These are phyloP conservation scores for Machaerirhynchus nigripectus DNA, from an alignment of 2,113 vertebrate species.

Conservation along the genomic window DNA sequence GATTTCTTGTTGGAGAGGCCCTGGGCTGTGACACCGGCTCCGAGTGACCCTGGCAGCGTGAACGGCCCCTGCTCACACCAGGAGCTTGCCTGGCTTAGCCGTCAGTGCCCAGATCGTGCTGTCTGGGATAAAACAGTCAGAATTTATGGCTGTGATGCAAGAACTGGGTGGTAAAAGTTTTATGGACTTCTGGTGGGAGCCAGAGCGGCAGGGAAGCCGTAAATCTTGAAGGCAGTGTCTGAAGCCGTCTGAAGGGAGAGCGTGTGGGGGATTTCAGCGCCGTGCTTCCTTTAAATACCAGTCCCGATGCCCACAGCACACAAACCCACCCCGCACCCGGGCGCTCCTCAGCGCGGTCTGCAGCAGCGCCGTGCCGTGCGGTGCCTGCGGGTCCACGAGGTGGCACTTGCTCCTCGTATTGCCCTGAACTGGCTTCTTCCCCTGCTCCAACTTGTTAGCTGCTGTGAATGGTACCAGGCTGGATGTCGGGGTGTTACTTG, in stretches of 20 bases:
- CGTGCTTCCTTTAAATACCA: background rate
- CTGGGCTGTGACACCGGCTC: fast-evolving
- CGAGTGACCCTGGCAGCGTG: fast-evolving
- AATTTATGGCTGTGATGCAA: background rate
- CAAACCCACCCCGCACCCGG: background rate
- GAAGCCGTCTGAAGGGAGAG: background rate
- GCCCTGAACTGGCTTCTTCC: background rate
- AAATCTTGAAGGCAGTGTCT: background rate
- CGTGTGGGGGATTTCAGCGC: background rate
- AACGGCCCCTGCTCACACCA: fast-evolving
- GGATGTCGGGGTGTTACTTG: background rate
- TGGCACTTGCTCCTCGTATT: background rate
- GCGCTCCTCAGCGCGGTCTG: fast-evolving
- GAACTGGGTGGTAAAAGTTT: background rate
- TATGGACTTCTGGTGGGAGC: background rate
- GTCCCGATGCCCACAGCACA: background rate
- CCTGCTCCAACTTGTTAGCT: background rate
- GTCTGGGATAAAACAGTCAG: background rate
- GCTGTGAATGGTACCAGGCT: background rate
- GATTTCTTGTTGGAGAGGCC: background rate
- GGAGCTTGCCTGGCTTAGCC: background rate
- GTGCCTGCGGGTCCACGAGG: background rate
- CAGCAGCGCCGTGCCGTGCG: fast-evolving
- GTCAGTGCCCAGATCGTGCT: background rate
- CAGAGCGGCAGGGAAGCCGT: background rate